These are phyloP conservation scores for Phymatocera aterrima DNA, from an alignment of 2,888 invertebrate species.

Conservation along the genomic window DNA sequence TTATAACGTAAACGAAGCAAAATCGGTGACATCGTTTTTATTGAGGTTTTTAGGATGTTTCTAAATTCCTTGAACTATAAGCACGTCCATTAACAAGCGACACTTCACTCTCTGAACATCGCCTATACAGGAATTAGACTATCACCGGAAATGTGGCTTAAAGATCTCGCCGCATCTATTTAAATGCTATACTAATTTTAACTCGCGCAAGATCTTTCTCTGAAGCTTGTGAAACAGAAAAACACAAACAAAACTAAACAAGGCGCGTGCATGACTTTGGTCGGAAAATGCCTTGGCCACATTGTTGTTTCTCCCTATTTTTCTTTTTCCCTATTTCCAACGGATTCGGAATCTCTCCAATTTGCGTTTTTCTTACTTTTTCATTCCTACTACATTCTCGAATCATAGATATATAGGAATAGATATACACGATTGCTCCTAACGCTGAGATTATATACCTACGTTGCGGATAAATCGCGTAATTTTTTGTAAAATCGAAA, in stretches of 20 bases:
- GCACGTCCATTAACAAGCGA: conserved; percentile 12
- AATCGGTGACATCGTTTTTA: not conserved
- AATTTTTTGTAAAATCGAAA: too few species aligned
- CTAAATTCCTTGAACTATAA: not conserved
- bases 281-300: conserved; percentile 34
- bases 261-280: not conserved
- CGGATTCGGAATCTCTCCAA: too few species aligned
- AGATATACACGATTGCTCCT: too few species aligned
- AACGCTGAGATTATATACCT: too few species aligned
- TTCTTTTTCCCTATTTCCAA: not conserved
- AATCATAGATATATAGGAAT: too few species aligned
- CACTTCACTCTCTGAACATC: not conserved
- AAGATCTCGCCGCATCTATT: conserved; percentile 18
- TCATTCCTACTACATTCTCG: not conserved
- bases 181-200: conserved; percentile 34
- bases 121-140: not conserved
- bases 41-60: not conserved
- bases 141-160: conserved; percentile 27
- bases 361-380: conserved; percentile 20
- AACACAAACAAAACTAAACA: not conserved
- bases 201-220: not conserved
- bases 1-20: too few species aligned
- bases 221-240: not conserved
- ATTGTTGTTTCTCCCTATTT: conserved; percentile 26
- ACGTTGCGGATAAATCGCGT: too few species aligned